Conservation (phyloP, 2,113 vertebrate species). For the Myotis brandtii region DNA sequence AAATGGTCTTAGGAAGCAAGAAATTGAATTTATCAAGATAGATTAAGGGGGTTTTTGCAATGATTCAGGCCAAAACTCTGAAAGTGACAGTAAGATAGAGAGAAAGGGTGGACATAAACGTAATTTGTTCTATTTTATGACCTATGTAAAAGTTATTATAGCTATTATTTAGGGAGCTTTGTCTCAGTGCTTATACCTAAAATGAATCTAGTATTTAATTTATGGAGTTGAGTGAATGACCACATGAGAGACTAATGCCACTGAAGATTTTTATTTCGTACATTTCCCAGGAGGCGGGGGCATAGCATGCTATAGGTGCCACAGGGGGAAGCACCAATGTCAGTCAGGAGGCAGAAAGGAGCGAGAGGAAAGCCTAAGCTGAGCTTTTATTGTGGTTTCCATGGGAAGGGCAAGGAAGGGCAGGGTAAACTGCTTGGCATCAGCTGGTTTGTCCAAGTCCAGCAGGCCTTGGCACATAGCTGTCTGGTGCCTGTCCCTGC, state of each 20-base stretch:
- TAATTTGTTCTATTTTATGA: neutral
- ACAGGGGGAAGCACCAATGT: neutral
- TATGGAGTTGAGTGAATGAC: neutral
- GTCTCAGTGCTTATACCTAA: neutral
- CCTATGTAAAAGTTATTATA: neutral
- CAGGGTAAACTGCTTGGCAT: neutral
- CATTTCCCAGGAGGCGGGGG: neutral
- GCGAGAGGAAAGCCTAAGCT: neutral
- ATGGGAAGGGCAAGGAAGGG: neutral
- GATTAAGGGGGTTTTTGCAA: neutral
- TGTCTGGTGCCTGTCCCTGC: neutral
- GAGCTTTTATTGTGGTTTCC: neutral
- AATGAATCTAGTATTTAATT: neutral
- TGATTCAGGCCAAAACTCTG: neutral
- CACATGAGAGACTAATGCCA: neutral
- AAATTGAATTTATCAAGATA: neutral
- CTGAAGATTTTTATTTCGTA: neutral
- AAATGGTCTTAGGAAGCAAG: neutral
- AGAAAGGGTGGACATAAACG: neutral
- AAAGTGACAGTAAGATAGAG: neutral
- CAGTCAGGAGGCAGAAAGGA: neutral
- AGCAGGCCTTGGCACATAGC: neutral
- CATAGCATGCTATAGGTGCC: neutral
- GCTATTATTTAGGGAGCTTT: neutral
- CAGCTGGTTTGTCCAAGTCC: neutral